A percentile compares a stretch with the other conserved stretches of the same genome.
Evolutionary conservation across 2,888 invertebrate species (phyloP).

Genomic region (Rhagonycha lutea): DNA sequence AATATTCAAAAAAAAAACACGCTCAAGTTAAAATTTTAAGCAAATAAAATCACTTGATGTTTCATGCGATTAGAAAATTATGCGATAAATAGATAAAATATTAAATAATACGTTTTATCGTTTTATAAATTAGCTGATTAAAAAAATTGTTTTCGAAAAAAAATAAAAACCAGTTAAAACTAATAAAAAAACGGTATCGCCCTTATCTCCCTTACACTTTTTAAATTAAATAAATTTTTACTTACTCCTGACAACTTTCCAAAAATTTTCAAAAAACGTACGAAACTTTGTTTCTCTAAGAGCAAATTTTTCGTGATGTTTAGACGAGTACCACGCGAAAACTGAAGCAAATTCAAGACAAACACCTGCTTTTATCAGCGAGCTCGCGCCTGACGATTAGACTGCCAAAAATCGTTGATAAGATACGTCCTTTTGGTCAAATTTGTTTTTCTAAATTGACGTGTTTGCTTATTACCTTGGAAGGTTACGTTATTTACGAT

Average conservation of each 20-base stretch:
- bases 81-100: background rate
- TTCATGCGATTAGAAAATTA: background rate
- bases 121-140: background rate
- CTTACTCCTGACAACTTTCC: background rate
- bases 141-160: background rate
- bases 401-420: conserved; percentile 8
- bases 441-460: background rate
- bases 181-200: background rate
- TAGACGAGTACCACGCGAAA: conserved; percentile 9
- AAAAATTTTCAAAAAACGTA: background rate
- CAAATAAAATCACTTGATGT: background rate
- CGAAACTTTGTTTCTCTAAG: background rate
- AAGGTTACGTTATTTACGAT: conserved; percentile 2
- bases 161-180: background rate
- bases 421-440: background rate
- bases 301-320: background rate
- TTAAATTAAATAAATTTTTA: background rate
- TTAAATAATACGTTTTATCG: background rate
- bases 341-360: conserved; percentile 16
- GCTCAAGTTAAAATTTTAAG: background rate
- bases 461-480: conserved; percentile 3
- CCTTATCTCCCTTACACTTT: background rate
- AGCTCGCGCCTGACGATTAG: conserved; percentile 11
- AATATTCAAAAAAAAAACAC: conserved; percentile 6
- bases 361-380: conserved; percentile 17